These are phyloP conservation scores for Rhingia rostrata DNA, from an alignment of 2,888 invertebrate genomes.

Conservation along the genomic window DNA sequence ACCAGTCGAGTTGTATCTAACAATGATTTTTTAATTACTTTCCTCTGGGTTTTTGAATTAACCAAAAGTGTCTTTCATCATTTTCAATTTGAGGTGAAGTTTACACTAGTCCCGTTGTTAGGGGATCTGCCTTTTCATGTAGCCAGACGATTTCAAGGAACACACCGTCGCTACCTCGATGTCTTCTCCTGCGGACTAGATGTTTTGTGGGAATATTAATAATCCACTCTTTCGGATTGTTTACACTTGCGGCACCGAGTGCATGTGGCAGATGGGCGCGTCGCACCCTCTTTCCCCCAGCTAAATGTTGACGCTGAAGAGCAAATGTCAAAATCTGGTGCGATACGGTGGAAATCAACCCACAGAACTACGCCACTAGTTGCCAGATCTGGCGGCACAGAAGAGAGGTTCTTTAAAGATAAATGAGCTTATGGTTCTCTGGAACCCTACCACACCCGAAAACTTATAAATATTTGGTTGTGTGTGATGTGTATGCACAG, in stretches of 20 bases:
- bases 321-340: constrained; percentile 35
- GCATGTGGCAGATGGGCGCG: constrained; percentile 7
- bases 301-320: neutral
- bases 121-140: constrained; percentile 18
- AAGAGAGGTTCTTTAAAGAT: constrained; percentile 37
- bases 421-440: constrained; percentile 20
- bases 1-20: neutral
- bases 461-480: constrained; percentile 42
- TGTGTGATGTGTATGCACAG: constrained; percentile 13
- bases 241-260: constrained; percentile 22
- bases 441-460: neutral
- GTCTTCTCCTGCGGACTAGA: neutral
- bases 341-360: constrained; percentile 5
- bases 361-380: constrained; percentile 10
- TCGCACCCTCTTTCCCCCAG: neutral
- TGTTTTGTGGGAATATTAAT: constrained; percentile 18
- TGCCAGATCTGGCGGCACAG: neutral
- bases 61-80: constrained; percentile 51
- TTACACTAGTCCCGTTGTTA: constrained; percentile 29
- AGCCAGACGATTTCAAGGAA: constrained; percentile 24
- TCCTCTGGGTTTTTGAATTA: constrained; percentile 3
- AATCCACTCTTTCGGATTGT: constrained; percentile 26
- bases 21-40: constrained; percentile 42
- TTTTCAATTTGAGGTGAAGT: constrained; percentile 21
- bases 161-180: neutral